Evolutionary conservation across 1,140 invertebrate species (phyloP).

Genomic region (Papilio dardanus): DNA sequence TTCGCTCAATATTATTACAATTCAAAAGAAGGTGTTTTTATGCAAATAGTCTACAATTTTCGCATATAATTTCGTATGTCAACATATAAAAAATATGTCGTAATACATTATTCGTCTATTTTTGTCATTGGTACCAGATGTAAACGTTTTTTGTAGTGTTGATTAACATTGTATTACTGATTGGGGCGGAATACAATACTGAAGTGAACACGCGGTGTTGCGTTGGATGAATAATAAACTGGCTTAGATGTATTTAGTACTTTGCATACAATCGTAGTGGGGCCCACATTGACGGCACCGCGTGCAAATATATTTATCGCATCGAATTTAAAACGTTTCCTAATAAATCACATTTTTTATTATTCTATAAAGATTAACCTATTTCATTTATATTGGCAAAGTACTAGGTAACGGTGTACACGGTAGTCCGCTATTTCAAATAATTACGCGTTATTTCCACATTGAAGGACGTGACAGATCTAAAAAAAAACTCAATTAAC

Average conservation of each 20-base stretch:
- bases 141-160: background rate
- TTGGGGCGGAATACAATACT: slow-evolving; percentile 29
- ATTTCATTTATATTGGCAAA: background rate
- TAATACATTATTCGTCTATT: slow-evolving; percentile 17
- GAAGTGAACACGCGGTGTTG: slow-evolving; percentile 6
- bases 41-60: background rate
- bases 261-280: slow-evolving; percentile 67
- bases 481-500: background rate
- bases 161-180: slow-evolving; percentile 34
- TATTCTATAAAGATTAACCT: background rate
- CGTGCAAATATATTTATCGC: slow-evolving; percentile 65
- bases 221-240: slow-evolving; percentile 33
- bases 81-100: background rate
- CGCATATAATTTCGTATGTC: too few species aligned
- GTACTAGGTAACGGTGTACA: too few species aligned
- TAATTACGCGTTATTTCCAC: too few species aligned
- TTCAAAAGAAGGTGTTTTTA: background rate
- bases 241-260: slow-evolving; percentile 34
- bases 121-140: slow-evolving; percentile 25
- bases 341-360: slow-evolving; percentile 3
- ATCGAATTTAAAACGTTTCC: slow-evolving; percentile 42
- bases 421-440: too few species aligned
- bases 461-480: background rate
- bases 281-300: slow-evolving; percentile 45
- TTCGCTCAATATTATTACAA: too few species aligned